phyloP scores from a whole-genome alignment of 1,140 invertebrate species.

The Reticulitermes speratus region DNA sequence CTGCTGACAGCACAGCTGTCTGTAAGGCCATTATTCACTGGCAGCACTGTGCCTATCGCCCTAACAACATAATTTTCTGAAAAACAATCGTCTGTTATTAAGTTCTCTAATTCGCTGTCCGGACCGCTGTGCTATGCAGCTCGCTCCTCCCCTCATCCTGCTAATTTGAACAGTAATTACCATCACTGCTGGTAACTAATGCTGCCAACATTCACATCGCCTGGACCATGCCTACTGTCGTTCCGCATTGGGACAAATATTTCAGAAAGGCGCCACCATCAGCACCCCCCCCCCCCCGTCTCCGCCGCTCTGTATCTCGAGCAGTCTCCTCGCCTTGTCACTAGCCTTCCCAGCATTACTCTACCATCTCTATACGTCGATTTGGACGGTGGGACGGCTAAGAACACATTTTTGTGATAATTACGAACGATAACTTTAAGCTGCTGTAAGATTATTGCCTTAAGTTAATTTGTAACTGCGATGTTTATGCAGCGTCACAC shows the following conservation, averaged over 20 bases:
- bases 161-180: background rate
- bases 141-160: background rate
- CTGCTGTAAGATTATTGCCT: too few relatives aligned
- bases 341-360: background rate
- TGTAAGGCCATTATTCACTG: too few relatives aligned
- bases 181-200: background rate
- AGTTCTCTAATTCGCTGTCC: background rate
- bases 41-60: background rate
- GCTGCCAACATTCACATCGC: background rate
- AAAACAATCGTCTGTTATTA: background rate
- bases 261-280: slow-evolving; percentile 4
- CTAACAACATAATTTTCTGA: background rate
- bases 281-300: background rate
- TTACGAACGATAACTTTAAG: too few relatives aligned
- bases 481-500: too few relatives aligned
- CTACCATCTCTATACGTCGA: too few relatives aligned
- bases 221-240: background rate
- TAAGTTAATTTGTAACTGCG: too few relatives aligned
- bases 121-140: background rate
- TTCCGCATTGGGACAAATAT: slow-evolving; percentile 15
- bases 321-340: background rate
- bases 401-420: too few relatives aligned
- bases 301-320: background rate
- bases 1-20: too few relatives aligned
- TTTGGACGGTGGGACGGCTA: too few relatives aligned